Evolutionary conservation across 2,113 vertebrate genomes (phyloP).

Genomic region (Microtus montanus): DNA sequence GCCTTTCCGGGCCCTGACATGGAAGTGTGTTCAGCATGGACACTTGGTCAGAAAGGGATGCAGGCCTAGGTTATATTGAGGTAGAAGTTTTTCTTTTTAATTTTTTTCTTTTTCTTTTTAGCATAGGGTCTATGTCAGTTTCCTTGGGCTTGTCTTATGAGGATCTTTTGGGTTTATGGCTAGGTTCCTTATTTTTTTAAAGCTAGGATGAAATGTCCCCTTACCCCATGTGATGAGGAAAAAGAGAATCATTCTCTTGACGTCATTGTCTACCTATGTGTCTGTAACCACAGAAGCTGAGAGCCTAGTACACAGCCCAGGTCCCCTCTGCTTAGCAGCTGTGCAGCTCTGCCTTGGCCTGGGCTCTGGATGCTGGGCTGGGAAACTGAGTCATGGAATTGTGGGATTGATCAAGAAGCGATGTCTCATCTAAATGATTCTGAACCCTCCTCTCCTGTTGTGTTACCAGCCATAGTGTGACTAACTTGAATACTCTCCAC

Average conservation of each 20-base stretch:
- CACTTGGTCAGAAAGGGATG: not conserved
- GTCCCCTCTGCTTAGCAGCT: too few relatives aligned
- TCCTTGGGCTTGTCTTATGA: not conserved
- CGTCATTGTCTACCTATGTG: not conserved
- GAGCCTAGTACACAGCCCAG: not conserved
- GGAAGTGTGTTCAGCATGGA: not conserved
- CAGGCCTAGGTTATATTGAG: not conserved
- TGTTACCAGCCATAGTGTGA: not conserved
- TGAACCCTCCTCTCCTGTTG: not conserved
- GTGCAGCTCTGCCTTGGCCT: not conserved
- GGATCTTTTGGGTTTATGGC: not conserved
- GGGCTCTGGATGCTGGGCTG: not conserved
- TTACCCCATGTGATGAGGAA: not conserved
- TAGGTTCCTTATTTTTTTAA: conserved; percentile 34
- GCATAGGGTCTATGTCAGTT: not conserved
- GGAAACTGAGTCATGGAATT: too few relatives aligned
- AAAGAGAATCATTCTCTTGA: not conserved
- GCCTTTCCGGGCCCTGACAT: not conserved
- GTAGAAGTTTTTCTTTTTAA: not conserved
- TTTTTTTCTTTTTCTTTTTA: not conserved
- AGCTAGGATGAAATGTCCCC: not conserved
- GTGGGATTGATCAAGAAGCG: not conserved
- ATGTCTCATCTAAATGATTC: not conserved
- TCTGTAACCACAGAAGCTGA: not conserved
- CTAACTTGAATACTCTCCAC: not conserved